Evolutionary conservation across 1,140 invertebrate genomes (phyloP).

Genomic region (Drosophila neocordata): DNA sequence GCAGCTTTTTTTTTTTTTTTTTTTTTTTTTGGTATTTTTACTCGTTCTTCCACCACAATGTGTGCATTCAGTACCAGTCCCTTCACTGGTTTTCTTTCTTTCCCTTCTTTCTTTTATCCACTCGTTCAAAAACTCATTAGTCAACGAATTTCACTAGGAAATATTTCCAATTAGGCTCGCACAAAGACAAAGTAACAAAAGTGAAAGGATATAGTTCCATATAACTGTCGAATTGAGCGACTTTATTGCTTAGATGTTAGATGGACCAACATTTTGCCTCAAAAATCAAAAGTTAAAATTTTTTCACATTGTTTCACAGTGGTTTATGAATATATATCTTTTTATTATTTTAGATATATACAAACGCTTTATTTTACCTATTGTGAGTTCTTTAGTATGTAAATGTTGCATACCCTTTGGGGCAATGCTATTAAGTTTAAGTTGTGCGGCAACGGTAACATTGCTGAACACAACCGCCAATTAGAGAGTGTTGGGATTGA

Average conservation of each 20-base stretch:
- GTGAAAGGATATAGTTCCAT: not conserved
- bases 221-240: no score
- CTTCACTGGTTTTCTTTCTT: not conserved
- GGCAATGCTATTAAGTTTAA: no score
- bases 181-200: not conserved
- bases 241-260: no score
- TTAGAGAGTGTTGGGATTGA: slow-evolving; percentile 25
- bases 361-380: no score
- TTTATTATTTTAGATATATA: no score
- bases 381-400: no score
- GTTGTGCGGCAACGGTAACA: slow-evolving; percentile 1
- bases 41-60: not conserved
- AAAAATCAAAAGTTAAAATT: no score
- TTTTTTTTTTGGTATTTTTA: slow-evolving; percentile 2
- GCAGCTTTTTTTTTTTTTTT: not conserved
- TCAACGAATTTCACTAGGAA: slow-evolving; percentile 47
- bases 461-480: not conserved
- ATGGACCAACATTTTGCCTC: no score
- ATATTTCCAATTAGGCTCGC: slow-evolving; percentile 51
- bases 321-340: no score
- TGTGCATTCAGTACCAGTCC: not conserved
- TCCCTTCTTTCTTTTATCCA: slow-evolving; percentile 34
- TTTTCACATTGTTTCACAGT: no score
- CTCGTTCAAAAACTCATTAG: slow-evolving; percentile 60
- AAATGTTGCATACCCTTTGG: no score